phyloP scores from a whole-genome alignment of 2,888 invertebrate genomes.

The Chymomyza caudatula region DNA sequence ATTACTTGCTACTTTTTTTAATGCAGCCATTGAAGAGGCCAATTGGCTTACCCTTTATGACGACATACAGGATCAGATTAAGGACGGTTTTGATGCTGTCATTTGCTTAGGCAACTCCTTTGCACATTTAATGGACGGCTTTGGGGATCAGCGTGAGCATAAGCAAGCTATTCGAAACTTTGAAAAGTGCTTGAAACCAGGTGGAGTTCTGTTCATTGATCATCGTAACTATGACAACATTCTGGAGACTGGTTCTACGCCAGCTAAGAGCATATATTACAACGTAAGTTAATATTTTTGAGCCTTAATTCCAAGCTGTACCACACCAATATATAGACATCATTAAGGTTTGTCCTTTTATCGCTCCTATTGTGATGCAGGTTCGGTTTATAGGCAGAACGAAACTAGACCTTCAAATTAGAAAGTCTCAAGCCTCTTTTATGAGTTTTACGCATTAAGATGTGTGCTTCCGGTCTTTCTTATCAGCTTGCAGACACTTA shows the following conservation, averaged over 20 bases:
- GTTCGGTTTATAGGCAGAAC: no score
- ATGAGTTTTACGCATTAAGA: no score
- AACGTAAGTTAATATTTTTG: slow-evolving; percentile 89
- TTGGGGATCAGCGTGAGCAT: slow-evolving; percentile 88
- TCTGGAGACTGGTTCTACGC: slow-evolving; percentile 86
- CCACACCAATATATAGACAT: no score
- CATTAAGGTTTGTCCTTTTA: no score
- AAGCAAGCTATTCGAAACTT: slow-evolving; percentile 89
- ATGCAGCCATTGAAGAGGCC: slow-evolving; percentile 91
- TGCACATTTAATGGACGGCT: slow-evolving; percentile 90
- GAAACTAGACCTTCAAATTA: no score
- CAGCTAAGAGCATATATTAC: slow-evolving; percentile 91
- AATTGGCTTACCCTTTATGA: slow-evolving; percentile 91
- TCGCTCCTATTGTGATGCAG: no score
- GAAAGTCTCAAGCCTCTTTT: no score
- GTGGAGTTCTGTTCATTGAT: slow-evolving; percentile 90
- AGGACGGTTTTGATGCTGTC: slow-evolving; percentile 89
- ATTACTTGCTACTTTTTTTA: no score
- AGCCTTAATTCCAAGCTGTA: no score
- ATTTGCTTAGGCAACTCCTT: slow-evolving; percentile 95
- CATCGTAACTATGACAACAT: slow-evolving; percentile 93
- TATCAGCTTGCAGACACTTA: no score
- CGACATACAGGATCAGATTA: slow-evolving; percentile 83
- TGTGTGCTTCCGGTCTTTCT: no score
- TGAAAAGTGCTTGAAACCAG: slow-evolving; percentile 89